phyloP scores from a whole-genome alignment of 2,113 vertebrate genomes.

The Petrocephalus zakoni region DNA sequence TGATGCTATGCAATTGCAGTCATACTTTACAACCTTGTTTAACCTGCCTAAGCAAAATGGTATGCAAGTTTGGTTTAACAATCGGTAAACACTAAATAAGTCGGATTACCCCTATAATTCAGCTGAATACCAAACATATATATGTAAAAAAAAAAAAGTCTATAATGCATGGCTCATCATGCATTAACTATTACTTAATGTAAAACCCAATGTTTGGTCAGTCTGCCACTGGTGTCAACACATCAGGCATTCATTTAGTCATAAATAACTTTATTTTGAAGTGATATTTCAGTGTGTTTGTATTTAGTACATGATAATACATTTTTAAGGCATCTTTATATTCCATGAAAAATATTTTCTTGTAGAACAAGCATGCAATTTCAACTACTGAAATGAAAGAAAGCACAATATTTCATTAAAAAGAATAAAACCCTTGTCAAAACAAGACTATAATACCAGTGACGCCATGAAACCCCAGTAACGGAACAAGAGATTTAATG shows the following conservation, averaged over 20 bases:
- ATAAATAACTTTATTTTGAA: background rate
- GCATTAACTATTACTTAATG: background rate
- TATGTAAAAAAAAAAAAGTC: background rate
- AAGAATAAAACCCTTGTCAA: too few species aligned
- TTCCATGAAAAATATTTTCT: too few species aligned
- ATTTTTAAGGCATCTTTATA: too few species aligned
- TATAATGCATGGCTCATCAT: background rate
- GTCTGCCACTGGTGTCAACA: background rate
- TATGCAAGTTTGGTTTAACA: background rate
- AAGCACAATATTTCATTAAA: too few species aligned
- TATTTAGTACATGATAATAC: background rate
- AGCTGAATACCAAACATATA: background rate
- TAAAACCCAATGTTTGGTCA: background rate
- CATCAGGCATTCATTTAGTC: background rate
- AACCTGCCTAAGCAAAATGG: too few species aligned
- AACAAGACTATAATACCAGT: too few species aligned
- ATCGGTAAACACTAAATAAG: background rate
- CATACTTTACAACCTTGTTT: background rate
- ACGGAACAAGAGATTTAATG: too few species aligned
- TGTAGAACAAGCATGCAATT: too few species aligned
- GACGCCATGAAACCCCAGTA: too few species aligned
- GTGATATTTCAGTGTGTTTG: background rate
- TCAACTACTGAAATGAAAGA: too few species aligned
- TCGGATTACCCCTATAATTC: background rate
- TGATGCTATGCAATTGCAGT: background rate